Base-by-base conservation (phyloP, 2,888 invertebrate species). In the Theretra japonica region DNA sequence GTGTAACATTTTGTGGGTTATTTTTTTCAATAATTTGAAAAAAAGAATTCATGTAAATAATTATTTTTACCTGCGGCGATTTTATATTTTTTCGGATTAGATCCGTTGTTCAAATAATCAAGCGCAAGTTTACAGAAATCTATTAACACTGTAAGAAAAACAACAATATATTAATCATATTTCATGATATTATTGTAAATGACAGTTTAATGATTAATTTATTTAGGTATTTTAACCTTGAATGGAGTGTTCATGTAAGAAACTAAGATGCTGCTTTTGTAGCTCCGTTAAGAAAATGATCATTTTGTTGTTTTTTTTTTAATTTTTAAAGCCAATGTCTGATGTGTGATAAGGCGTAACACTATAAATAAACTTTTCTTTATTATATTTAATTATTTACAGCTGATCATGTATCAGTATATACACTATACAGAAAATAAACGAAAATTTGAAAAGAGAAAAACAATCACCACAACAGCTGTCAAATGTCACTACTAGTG, bases 91-190 rank as follows among this genome's bases (percentile, higher is more conserved):
- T 96, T 96, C 19, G 90, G 81, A 87, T 96, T 96, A 25, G 95
- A 93, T 21, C 97, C 97, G 89, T 96, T 96, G 74, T 95, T 95
- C 41, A 97, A 82, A 85, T 95, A 97, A 82, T 96, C 96, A 74
- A 96, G 89, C 1, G 96, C 94, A 71, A 97, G 86, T 86, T 96
- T 96, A 85, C 96, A 97, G 83, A 97, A 96, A 86, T 97, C 96
- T 73, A 96, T 95, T 25, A 97, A 84, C 76, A 96, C 96, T 97
- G 90, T 69, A 94, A 93, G 71, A 72, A 72, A 69, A 62, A 33
- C 68, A 41, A 58, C 41, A 68, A 69, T 19, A 7, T 69, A n/a
- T 15, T 53, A 25, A 17, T 69, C 25, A 21, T 17, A 4, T 48
- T 48, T 19, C n/a, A 7, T 33, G 41, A n/a, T n/a, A n/a, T n/a